Evolutionary conservation across 2,113 vertebrate genomes (phyloP).

Genomic region (Cairina moschata): DNA sequence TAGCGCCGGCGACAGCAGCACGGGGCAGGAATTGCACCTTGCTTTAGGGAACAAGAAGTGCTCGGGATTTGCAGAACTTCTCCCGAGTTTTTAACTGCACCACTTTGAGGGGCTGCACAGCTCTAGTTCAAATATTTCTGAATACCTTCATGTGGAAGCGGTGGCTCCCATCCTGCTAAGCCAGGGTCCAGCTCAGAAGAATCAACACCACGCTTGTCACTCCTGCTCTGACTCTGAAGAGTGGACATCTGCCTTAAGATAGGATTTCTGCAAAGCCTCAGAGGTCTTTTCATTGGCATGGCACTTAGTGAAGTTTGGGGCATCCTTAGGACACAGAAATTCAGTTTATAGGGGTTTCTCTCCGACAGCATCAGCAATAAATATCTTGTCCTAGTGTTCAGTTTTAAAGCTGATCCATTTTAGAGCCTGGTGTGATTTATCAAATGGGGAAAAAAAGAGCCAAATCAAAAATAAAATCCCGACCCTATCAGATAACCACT

Average conservation of each 20-base stretch:
- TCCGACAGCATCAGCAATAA: not conserved
- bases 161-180: not conserved
- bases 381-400: accelerated
- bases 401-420: not conserved
- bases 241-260: not conserved
- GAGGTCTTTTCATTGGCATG: not conserved
- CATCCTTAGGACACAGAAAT: not conserved
- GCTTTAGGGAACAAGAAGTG: not conserved
- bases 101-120: not conserved
- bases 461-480: not conserved
- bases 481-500: not conserved
- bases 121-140: not conserved
- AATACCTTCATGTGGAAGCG: not conserved
- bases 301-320: not conserved
- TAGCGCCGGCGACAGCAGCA: not conserved
- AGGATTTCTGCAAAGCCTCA: not conserved
- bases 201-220: not conserved
- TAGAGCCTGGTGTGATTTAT: not conserved
- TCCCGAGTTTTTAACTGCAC: not conserved
- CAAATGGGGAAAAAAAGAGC: not conserved
- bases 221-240: not conserved
- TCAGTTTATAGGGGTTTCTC: not conserved
- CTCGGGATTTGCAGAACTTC: not conserved
- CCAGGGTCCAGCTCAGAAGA: not conserved
- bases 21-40: not conserved